Percentiles rank a stretch among this genome's conserved stretches.
phyloP scores from a whole-genome alignment of 2,888 invertebrate genomes.

The Fabriciana adippe region DNA sequence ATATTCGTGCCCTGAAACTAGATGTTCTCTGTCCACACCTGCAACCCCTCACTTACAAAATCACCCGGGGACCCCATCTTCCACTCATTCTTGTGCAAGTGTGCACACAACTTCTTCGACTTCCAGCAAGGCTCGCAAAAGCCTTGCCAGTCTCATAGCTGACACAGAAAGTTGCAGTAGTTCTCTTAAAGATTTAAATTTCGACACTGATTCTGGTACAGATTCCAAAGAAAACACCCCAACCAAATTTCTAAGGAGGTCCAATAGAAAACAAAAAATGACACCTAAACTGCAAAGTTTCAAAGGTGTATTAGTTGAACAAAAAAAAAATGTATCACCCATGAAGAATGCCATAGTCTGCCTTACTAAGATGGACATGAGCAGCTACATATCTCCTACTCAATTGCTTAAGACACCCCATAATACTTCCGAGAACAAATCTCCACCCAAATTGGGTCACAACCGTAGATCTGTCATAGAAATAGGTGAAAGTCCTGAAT shows the following conservation, averaged over 20 bases:
- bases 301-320: constrained; percentile 68
- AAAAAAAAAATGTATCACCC: constrained; percentile 64
- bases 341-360: constrained; percentile 60
- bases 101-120: constrained; percentile 70
- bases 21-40: constrained; percentile 67
- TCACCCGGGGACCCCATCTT: constrained; percentile 73
- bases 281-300: constrained; percentile 69
- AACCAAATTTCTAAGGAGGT: constrained; percentile 57
- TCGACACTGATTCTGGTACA: constrained; percentile 72
- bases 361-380: constrained; percentile 69
- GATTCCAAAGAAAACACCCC: constrained; percentile 78
- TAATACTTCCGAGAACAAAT: constrained; percentile 60
- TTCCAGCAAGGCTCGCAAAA: constrained; percentile 72
- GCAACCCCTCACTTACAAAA: constrained; percentile 69
- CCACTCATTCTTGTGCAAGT: constrained; percentile 72
- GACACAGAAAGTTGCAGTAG: constrained; percentile 79
- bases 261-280: constrained; percentile 55
- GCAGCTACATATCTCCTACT: constrained; percentile 61
- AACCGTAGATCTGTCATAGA: constrained; percentile 62
- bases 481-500: constrained; percentile 71
- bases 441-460: constrained; percentile 69
- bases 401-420: constrained; percentile 74
- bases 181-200: constrained; percentile 76
- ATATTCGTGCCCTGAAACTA: constrained; percentile 59
- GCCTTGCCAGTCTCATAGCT: constrained; percentile 72